phyloP scores from a whole-genome alignment of 2,113 vertebrate species.

The Cinclus mexicanus region DNA sequence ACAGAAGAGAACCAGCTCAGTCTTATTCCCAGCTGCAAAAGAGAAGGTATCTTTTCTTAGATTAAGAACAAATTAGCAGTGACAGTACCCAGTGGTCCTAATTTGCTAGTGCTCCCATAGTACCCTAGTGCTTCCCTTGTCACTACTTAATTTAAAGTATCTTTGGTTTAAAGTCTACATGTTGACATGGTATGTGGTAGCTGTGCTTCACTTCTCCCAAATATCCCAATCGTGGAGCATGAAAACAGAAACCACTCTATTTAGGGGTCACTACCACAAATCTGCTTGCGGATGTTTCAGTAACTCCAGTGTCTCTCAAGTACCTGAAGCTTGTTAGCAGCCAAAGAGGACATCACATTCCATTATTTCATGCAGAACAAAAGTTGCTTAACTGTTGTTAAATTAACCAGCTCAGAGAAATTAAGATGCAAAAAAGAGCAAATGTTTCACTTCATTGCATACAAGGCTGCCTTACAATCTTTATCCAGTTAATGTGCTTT shows the following conservation, averaged over 20 bases:
- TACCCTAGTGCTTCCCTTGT: background rate
- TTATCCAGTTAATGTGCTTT: background rate
- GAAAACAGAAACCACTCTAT: background rate
- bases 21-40: background rate
- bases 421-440: background rate
- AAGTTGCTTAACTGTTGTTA: background rate
- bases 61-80: background rate
- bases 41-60: background rate
- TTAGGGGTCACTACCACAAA: background rate
- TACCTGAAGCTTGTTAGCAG: background rate
- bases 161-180: background rate
- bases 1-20: background rate
- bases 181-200: background rate
- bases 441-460: background rate
- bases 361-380: background rate
- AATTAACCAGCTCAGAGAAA: background rate
- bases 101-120: background rate
- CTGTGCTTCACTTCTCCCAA: background rate
- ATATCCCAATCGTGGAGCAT: background rate
- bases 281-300: background rate
- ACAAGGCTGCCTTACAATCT: background rate
- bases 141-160: background rate
- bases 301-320: background rate
- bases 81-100: background rate
- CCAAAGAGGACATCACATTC: background rate